Base-by-base conservation (phyloP, 2,113 vertebrate species). In the Osmerus eperlanus region DNA sequence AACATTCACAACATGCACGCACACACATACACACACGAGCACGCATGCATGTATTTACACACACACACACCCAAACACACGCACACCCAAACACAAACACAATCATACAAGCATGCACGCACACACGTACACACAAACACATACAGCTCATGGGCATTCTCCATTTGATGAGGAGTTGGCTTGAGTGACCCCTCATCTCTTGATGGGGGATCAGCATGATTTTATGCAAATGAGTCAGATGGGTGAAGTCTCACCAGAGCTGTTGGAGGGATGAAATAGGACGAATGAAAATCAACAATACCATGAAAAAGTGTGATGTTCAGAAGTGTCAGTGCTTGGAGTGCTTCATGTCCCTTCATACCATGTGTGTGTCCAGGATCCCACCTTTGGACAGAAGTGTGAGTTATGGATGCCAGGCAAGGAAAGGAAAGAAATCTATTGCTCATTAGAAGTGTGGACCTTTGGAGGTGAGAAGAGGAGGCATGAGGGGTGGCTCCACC, bases 391-490 rank as follows among this genome's bases (percentile, higher is more conserved):
- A 83, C 58, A n/a, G 47, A 58, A 78, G 77, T 81, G 69, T 59
- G 62, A 82, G 79, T 64, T 3, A 53, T 75, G 67, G 67, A 69
- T 79, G 85, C 87, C 84, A 88, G 85, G 85, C 87, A 86, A 79
- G 81, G 77, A 73, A 73, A 75, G 63, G 71, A 80, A 76, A 75
- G 79, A 81, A 78, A 83, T 81, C 83, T 81, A 64, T 14, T 58
- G 77, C 85, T 85, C 84, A 86, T 91, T 87, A 89, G 82, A 73
- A 13, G 67, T 65, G 77, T 71, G 72, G 82, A 82, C 85, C 78
- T 83, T 88, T 84, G 86, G 77, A 81, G 79, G 72, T 77, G 79
- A 85, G 85, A 82, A 81, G 76, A 72, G 78, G 78, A 70, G 83
- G 75, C 86, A 87, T 85, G 80, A 86, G 80, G 79, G 76, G 73